Conservation (phyloP, 1,140 invertebrate genomes). For the Venturia canescens region DNA sequence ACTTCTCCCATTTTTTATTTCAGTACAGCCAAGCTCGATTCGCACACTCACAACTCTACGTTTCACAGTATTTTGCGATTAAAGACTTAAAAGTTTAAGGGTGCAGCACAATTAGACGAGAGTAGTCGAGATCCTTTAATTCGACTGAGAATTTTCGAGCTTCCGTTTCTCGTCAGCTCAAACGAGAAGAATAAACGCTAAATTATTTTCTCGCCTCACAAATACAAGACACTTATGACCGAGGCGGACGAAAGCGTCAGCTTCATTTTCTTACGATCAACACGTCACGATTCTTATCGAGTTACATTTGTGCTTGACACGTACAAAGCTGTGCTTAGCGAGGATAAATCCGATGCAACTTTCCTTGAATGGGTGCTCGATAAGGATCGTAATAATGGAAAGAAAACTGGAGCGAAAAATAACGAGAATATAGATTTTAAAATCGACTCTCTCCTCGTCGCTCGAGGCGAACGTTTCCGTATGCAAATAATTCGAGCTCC, state of each 20-base stretch:
- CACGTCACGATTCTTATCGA: not conserved
- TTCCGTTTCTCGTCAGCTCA: no score
- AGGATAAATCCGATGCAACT: not conserved
- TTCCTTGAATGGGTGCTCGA: not conserved
- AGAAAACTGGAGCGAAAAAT: not conserved
- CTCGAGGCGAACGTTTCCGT: no score
- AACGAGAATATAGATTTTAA: not conserved
- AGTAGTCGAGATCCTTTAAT: not conserved
- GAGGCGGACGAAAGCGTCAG: not conserved
- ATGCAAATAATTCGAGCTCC: no score
- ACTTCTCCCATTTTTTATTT: no score
- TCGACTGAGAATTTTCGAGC: not conserved
- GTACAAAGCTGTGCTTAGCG: not conserved
- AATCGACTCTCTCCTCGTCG: no score
- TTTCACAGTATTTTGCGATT: conserved; percentile 6
- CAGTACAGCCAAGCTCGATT: not conserved
- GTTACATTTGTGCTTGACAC: not conserved
- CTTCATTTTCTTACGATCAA: not conserved
- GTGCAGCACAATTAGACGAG: not conserved
- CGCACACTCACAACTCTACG: not conserved
- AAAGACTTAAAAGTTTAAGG: not conserved
- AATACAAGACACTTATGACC: no score
- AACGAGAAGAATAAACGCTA: no score
- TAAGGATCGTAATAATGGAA: not conserved
- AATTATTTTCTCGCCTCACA: no score